Conservation (phyloP, 2,797 vertebrate genomes). For the Hapalemur alaotrensis region DNA sequence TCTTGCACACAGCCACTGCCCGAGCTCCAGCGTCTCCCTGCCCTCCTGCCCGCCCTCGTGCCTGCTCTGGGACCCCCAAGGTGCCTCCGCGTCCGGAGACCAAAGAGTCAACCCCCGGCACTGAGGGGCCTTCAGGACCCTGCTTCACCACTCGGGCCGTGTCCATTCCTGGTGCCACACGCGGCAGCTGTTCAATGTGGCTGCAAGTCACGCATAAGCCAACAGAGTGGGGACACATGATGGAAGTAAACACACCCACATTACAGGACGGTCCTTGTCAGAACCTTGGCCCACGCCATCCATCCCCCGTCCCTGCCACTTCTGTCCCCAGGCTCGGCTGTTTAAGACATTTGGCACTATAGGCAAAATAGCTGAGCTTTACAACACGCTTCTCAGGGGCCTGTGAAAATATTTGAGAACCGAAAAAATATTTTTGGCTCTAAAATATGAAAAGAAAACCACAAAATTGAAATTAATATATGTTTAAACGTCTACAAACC, state of each 20-base stretch:
- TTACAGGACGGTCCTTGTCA: background rate
- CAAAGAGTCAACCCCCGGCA: too few species aligned
- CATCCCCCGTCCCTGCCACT: background rate
- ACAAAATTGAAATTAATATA: conserved; percentile 69
- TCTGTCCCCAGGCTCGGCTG: background rate
- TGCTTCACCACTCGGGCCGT: rapidly evolving
- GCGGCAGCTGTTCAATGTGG: rapidly evolving
- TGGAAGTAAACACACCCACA: background rate
- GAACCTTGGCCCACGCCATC: background rate
- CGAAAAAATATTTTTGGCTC: conserved; percentile 48
- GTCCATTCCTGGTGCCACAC: rapidly evolving
- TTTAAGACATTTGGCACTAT: background rate
- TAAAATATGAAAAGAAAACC: conserved; percentile 43
- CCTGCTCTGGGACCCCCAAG: background rate
- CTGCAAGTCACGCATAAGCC: rapidly evolving
- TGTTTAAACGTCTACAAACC: conserved; percentile 51
- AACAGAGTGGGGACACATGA: background rate
- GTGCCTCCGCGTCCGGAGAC: background rate
- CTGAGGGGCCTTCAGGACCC: background rate
- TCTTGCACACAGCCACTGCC: background rate
- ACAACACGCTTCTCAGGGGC: background rate
- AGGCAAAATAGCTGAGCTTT: background rate
- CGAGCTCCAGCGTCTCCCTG: background rate
- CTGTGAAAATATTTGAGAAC: conserved; percentile 59
- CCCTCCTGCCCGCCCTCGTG: background rate